A percentile compares a stretch with the other conserved stretches of the same genome.
phyloP scores from a whole-genome alignment of 1,140 invertebrate species.

The Eupristina koningsbergeri region DNA sequence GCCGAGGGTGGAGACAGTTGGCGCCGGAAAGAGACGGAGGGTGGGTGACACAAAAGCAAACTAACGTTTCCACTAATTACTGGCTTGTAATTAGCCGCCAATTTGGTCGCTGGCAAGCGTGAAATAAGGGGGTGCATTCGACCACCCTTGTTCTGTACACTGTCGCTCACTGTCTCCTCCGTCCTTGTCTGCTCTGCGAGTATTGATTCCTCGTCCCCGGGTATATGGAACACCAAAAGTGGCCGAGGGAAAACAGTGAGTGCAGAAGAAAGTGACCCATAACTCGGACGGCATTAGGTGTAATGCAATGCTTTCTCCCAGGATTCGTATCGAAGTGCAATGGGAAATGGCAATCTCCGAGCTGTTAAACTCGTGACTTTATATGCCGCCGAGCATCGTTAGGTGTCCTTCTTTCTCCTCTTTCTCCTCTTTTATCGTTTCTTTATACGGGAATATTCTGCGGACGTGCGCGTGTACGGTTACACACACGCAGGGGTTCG shows the following conservation, averaged over 20 bases:
- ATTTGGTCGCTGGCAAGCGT: conserved; percentile 58
- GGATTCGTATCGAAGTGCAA: neutral
- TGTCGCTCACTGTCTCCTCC: conserved; percentile 28
- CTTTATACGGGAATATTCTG: neutral
- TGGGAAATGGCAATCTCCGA: conserved; percentile 55
- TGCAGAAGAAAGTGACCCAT: conserved; percentile 42
- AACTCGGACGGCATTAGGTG: conserved; percentile 54
- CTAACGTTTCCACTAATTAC: conserved; percentile 62
- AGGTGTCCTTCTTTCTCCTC: neutral
- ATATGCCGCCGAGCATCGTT: conserved; percentile 37
- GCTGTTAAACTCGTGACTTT: conserved; percentile 56
- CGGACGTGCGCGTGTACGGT: neutral
- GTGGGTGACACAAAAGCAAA: conserved; percentile 59
- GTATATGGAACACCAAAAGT: neutral
- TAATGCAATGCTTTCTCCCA: conserved; percentile 53
- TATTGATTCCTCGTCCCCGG: conserved; percentile 57
- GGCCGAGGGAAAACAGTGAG: neutral
- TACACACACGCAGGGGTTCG: neutral
- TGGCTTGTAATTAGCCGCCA: conserved; percentile 60
- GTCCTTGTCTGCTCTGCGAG: neutral
- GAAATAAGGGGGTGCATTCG: conserved; percentile 58
- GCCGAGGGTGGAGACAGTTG: neutral
- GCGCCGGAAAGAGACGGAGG: neutral
- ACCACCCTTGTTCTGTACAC: conserved; percentile 11
- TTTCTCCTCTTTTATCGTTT: neutral